Percentiles rank a stretch among this genome's conserved stretches.
These are phyloP conservation scores for Chamaea fasciata DNA, from an alignment of 2,113 vertebrate species.

Conservation along the genomic window DNA sequence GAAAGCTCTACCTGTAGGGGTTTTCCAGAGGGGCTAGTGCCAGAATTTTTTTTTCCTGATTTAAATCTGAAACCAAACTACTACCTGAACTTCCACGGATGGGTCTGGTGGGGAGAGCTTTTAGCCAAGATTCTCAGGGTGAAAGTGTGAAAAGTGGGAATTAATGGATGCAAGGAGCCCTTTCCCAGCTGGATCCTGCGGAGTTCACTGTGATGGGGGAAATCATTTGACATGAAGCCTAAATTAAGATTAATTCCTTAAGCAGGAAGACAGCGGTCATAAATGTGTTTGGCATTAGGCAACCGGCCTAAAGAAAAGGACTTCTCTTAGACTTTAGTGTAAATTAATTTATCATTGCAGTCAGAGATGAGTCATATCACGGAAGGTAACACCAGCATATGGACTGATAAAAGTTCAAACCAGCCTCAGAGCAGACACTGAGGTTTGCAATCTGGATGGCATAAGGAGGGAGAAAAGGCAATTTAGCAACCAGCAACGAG, in stretches of 20 bases:
- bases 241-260: not conserved
- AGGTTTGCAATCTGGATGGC: not conserved
- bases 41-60: not conserved
- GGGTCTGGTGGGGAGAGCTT: accelerated
- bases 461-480: not conserved
- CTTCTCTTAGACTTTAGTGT: not conserved
- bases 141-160: not conserved
- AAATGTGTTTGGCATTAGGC: not conserved
- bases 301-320: not conserved
- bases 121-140: not conserved
- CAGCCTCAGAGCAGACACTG: not conserved
- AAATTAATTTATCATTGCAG: not conserved
- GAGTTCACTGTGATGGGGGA: not conserved
- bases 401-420: not conserved
- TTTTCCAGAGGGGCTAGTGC: not conserved
- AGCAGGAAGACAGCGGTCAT: not conserved
- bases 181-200: not conserved
- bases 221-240: not conserved
- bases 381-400: not conserved
- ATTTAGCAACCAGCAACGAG: not conserved
- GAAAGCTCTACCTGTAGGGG: accelerated
- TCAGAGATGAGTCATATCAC: not conserved
- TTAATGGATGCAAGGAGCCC: not conserved
- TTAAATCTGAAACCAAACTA: not conserved
- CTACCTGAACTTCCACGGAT: accelerated